Evolutionary conservation across 2,888 invertebrate species (phyloP).

Genomic region (Netelia fuscicornis): DNA sequence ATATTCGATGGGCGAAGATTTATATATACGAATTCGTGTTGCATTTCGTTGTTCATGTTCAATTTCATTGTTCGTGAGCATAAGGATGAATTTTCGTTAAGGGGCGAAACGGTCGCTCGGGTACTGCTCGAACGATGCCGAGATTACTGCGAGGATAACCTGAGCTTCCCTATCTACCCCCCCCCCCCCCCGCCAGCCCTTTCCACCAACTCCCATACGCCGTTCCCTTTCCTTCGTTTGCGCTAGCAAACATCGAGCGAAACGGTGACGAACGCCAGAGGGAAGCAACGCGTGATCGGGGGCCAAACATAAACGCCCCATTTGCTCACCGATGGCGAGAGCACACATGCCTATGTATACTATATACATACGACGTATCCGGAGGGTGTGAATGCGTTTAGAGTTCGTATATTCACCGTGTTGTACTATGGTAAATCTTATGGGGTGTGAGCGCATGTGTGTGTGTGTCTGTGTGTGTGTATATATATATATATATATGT

Average conservation of each 20-base stretch:
- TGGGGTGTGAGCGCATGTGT: background rate
- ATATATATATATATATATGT: no score
- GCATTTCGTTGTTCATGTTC: no score
- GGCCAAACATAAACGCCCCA: constrained; percentile 62
- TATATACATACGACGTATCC: background rate
- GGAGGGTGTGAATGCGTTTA: constrained; percentile 23
- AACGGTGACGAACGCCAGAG: constrained; percentile 50
- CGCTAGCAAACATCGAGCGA: constrained; percentile 53
- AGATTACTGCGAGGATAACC: constrained; percentile 8
- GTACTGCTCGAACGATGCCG: constrained; percentile 38
- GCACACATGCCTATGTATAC: constrained; percentile 13
- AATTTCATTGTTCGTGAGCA: constrained; percentile 13
- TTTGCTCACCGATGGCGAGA: constrained; percentile 55
- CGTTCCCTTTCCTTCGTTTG: constrained; percentile 34
- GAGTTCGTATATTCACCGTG: constrained; percentile 35
- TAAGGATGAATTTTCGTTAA: constrained; percentile 17
- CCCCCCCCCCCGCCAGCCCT: no score
- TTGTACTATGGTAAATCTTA: constrained; percentile 35
- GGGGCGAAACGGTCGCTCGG: constrained; percentile 28
- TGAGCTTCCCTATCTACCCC: constrained; percentile 22
- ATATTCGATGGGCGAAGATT: constrained; percentile 2
- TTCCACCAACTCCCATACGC: background rate
- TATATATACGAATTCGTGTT: background rate
- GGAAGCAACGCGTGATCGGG: constrained; percentile 48
- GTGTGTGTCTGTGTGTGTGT: background rate